Base-by-base conservation (phyloP, 2,113 vertebrate genomes). In the Gadus chalcogrammus region DNA sequence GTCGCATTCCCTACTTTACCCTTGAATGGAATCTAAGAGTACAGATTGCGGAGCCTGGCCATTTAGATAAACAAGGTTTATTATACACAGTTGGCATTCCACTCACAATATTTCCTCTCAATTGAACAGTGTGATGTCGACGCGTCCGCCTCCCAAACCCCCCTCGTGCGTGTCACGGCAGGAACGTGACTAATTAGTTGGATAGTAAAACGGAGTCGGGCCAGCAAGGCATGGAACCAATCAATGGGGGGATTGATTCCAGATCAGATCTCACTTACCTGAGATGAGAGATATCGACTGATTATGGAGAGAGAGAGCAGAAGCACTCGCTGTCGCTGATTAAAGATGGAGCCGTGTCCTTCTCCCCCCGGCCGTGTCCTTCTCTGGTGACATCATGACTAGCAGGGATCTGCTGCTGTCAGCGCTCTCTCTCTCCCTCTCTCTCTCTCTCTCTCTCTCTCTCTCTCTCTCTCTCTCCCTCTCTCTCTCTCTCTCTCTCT, bases 241-340 rank as follows among this genome's bases (percentile, higher is more conserved):
- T 82, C 76, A 74, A 77, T 78, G 79, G 75, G 70, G 67, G 65
- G 2, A 89, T 88, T 83, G 88, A 89, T 91, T 87, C 81, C 79
- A 83, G 79, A 85, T 88, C 82, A 84, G 82, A 84, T 89, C 82
- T 87, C 84, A 83, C 82, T 84, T 83, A 83, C 79, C 87, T 83
- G 82, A 87, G 81, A 87, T 85, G 15, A 86, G 82, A 87, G 73
- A 79, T 75, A 67, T 86, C 79, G 83, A 82, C 82, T 4, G 28
- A 27, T 27, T 12, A 84, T 56, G 48, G 76, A 77, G 72, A 75
- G 73, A 72, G 78, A 69, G 72, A 64, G 16, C 35, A 61, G 87
- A 84, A 83, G 78, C 82, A 70, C 77, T 83, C 64, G 17, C 28
- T 65, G 81, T 76, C 22, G 65, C 42, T 72, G 85, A 83, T 85